These are phyloP conservation scores for Cryptophagus acutangulus DNA, from an alignment of 2,888 invertebrate species.

Conservation along the genomic window DNA sequence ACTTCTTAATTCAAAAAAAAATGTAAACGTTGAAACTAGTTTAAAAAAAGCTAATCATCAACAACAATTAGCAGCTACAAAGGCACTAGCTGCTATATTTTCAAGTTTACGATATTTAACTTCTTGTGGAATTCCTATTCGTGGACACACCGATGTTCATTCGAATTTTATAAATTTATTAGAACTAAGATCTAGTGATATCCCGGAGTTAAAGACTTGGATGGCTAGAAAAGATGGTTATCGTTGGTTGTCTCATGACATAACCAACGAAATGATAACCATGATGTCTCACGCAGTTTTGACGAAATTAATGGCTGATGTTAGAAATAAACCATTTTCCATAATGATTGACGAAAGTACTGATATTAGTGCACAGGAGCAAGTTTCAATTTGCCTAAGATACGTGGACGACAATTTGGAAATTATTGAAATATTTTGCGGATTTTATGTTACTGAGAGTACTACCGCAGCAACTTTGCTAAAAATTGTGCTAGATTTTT, in stretches of 20 bases:
- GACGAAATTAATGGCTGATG: slow-evolving; percentile 1
- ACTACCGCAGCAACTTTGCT: slow-evolving; percentile 6
- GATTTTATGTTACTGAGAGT: slow-evolving; percentile 8
- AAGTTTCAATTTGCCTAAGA: slow-evolving; percentile 11
- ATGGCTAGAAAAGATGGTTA: slow-evolving; percentile 5
- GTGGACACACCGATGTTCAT: not conserved
- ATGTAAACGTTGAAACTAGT: too few relatives aligned
- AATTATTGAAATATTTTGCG: slow-evolving; percentile 8
- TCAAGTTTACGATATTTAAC: not conserved
- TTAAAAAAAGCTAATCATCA: too few relatives aligned
- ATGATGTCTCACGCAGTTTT: slow-evolving; percentile 2
- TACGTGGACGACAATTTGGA: slow-evolving; percentile 1
- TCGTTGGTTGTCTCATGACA: slow-evolving; percentile 15
- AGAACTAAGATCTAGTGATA: slow-evolving; percentile 9
- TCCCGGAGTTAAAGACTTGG: slow-evolving; percentile 9
- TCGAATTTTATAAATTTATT: slow-evolving; percentile 4
- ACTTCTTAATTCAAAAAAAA: too few relatives aligned
- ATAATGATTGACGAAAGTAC: slow-evolving; percentile 11
- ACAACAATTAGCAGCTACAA: not conserved
- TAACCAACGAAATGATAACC: slow-evolving; percentile 8
- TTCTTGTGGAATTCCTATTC: not conserved
- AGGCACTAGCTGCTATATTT: not conserved
- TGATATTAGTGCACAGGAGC: slow-evolving; percentile 8
- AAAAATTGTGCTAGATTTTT: slow-evolving; percentile 9
- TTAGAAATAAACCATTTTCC: slow-evolving; percentile 1